phyloP scores from a whole-genome alignment of 2,797 vertebrate genomes.

The Urophycis tenuis region DNA sequence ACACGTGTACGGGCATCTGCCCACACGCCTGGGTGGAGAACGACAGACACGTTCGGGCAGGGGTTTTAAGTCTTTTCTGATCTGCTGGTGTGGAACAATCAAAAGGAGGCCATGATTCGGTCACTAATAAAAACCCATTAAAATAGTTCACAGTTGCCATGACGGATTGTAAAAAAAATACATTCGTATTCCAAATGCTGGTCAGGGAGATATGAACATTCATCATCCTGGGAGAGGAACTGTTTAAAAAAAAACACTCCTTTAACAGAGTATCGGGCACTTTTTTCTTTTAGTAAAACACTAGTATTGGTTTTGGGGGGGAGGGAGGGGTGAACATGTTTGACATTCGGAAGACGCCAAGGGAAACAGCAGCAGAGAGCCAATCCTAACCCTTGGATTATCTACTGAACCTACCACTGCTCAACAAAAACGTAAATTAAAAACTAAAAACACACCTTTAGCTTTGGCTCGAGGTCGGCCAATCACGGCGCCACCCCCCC shows the following conservation, averaged over 20 bases:
- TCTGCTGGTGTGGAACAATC: constrained; percentile 54
- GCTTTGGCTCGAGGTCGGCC: constrained; percentile 52
- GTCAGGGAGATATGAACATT: constrained; percentile 33
- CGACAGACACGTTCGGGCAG: constrained; percentile 7
- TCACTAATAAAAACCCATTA: constrained; percentile 39
- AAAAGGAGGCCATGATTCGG: constrained; percentile 1
- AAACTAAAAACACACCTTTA: constrained; percentile 26
- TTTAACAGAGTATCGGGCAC: constrained; percentile 50
- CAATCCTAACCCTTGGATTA: constrained; percentile 13
- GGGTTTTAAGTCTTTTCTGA: constrained; percentile 27
- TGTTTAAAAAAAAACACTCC: constrained; percentile 42
- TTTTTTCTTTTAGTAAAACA: constrained; percentile 47
- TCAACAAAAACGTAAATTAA: constrained; percentile 31
- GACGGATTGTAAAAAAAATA: constrained; percentile 49
- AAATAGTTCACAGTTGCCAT: constrained; percentile 44
- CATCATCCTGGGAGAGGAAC: background rate
- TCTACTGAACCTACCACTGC: background rate
- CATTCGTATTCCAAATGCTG: constrained; percentile 62
- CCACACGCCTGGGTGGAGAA: background rate
- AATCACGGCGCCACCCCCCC: constrained; percentile 19
- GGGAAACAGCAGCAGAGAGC: constrained; percentile 46
- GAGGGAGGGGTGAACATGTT: background rate
- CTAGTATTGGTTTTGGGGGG: background rate
- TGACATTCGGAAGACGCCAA: constrained; percentile 52
- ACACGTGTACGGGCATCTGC: constrained; percentile 17